Conservation (phyloP, 1,140 invertebrate species). For the Heliothis virescens region DNA sequence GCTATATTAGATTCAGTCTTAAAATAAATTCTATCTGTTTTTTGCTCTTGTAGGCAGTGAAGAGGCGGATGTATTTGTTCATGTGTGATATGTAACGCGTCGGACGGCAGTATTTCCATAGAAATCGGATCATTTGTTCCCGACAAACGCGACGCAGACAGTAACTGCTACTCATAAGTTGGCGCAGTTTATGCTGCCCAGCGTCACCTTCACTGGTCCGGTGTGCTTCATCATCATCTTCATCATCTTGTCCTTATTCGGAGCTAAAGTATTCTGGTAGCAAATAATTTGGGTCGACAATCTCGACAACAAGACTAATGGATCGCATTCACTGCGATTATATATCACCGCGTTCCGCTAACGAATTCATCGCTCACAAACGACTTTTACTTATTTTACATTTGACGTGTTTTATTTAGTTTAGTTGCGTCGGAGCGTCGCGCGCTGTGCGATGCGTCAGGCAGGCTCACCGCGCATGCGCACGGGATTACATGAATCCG, state of each 20-base stretch:
- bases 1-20: background rate
- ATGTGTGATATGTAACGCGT: background rate
- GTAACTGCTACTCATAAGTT: background rate
- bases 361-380: slow-evolving; percentile 63
- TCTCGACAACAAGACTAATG: slow-evolving; percentile 67
- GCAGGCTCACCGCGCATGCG: background rate
- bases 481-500: background rate
- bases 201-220: too few species aligned
- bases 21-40: background rate
- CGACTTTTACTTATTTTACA: slow-evolving; percentile 56
- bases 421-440: background rate
- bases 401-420: slow-evolving; percentile 4
- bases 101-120: background rate
- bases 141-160: background rate
- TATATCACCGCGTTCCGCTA: slow-evolving; percentile 64
- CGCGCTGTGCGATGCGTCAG: background rate
- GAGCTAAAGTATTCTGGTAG: slow-evolving; percentile 61
- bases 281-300: slow-evolving; percentile 67
- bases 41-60: background rate
- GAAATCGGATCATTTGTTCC: background rate
- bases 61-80: background rate
- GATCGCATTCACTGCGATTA: slow-evolving; percentile 63
- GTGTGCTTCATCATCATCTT: background rate
- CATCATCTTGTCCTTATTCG: slow-evolving; percentile 1
- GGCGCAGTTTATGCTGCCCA: background rate